These are phyloP conservation scores for Nilaparvata lugens DNA, from an alignment of 1,140 invertebrate genomes.

Conservation along the genomic window DNA sequence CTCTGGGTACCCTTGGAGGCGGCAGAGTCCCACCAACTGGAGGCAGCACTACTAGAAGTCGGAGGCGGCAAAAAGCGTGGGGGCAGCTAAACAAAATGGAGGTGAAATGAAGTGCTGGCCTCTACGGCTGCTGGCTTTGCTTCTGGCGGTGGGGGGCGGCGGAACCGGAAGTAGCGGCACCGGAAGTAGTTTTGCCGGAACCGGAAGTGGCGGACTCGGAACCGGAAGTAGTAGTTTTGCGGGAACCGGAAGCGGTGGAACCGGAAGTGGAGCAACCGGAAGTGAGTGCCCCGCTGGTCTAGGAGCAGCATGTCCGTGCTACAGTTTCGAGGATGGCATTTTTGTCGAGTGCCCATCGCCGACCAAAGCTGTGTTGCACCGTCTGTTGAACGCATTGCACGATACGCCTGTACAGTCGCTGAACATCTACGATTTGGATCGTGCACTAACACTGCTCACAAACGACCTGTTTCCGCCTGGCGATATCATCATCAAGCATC, in stretches of 20 bases:
- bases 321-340: slow-evolving; percentile 81
- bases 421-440: slow-evolving; percentile 77
- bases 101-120: background rate
- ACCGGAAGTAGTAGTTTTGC: background rate
- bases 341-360: slow-evolving; percentile 81
- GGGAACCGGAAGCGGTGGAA: background rate
- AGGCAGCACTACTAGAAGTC: too few relatives aligned
- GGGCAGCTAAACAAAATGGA: background rate
- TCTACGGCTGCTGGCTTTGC: background rate
- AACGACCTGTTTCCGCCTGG: slow-evolving; percentile 60
- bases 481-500: slow-evolving; percentile 61
- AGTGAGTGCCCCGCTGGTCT: background rate
- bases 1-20: too few relatives aligned
- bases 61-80: background rate
- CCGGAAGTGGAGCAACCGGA: background rate
- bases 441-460: slow-evolving; percentile 56
- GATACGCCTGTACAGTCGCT: slow-evolving; percentile 59
- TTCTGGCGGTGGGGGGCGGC: background rate
- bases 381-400: slow-evolving; percentile 44
- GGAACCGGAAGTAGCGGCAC: background rate
- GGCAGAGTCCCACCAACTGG: too few relatives aligned
- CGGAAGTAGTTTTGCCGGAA: background rate
- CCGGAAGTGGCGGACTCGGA: background rate
- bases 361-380: slow-evolving; percentile 46
- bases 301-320: slow-evolving; percentile 69